Base-by-base conservation (phyloP, 2,888 invertebrate genomes). In the Drosophila mayaguana region DNA sequence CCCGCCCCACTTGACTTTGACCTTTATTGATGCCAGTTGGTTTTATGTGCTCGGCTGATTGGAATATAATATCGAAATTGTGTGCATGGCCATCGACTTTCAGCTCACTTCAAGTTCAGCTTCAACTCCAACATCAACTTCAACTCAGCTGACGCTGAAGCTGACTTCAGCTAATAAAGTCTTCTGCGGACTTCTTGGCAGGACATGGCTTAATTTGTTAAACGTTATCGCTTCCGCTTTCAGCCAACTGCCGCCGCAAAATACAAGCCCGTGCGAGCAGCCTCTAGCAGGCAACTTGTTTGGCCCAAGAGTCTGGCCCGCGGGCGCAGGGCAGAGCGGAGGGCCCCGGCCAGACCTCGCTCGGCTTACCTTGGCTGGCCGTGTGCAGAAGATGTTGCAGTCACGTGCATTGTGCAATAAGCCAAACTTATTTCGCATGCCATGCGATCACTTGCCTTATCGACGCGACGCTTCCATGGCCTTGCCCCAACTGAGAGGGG, bases 31-130 rank as follows among this genome's bases (percentile, higher is more conserved):
- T 69, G 72, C 88, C 92, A 92, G 92, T 88, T 92, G 91, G 92
- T 91, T 91, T 91, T 92, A 92, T 92, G 91, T 86, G 81, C 83
- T 72, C 71, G 87, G 82, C 91, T 92, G 92, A 92, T 92, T 92
- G 92, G 91, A 92, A 92, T 92, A 91, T 91, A 90, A 91, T 92
- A 91, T 85, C 76, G 84, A 83, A 86, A 82, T 83, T 73, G 80
- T 77, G 74, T 81, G 78, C 83, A 20, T 53, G 48, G 64, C 80
- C 66, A 61, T 68, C 53, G 65, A n/a, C 56, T 28, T 46, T 7
- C 36, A 14, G n/a, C 40, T 42, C 43, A 18, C n/a, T 25, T 48
- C 43, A 8, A 8, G 32, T 46, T 9, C 32, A 59, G 9, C 32
- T 50, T 12, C 34, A 61, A 66, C n/a, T n/a, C n/a, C n/a, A n/a